Conservation (phyloP, 1,140 invertebrate species). For the Calosoma granatense region DNA sequence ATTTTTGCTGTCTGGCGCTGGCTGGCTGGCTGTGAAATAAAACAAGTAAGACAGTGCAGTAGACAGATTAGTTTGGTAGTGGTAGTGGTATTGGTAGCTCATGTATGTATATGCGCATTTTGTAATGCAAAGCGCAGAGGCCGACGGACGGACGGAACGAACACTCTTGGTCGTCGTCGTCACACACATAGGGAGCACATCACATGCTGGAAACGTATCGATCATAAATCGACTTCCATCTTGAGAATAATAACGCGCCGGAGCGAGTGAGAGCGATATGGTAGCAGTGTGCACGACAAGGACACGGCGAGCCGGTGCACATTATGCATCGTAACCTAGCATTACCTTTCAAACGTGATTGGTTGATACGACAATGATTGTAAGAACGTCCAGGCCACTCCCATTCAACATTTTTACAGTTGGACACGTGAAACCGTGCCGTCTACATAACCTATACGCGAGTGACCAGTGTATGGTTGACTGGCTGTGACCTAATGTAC, state of each 20-base stretch:
- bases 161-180: no score
- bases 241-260: constrained; percentile 24
- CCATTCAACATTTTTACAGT: constrained; percentile 20
- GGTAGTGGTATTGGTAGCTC: no score
- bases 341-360: constrained; percentile 27
- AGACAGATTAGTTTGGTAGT: no score
- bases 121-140: neutral
- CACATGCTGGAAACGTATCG: constrained; percentile 18
- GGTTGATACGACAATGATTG: constrained; percentile 25
- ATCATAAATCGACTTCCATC: constrained; percentile 27
- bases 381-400: constrained; percentile 23
- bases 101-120: no score
- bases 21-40: no score
- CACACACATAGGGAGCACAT: no score
- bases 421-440: constrained; percentile 16
- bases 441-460: neutral
- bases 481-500: constrained; percentile 16
- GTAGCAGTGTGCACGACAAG: constrained; percentile 21
- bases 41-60: no score
- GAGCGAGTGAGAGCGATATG: constrained; percentile 15
- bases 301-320: constrained; percentile 20
- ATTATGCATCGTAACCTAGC: constrained; percentile 27
- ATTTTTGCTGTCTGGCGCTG: no score
- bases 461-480: constrained; percentile 4
- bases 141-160: neutral